Evolutionary conservation across 2,797 vertebrate species (phyloP).

Genomic region (Odontamblyopus rebecca): DNA sequence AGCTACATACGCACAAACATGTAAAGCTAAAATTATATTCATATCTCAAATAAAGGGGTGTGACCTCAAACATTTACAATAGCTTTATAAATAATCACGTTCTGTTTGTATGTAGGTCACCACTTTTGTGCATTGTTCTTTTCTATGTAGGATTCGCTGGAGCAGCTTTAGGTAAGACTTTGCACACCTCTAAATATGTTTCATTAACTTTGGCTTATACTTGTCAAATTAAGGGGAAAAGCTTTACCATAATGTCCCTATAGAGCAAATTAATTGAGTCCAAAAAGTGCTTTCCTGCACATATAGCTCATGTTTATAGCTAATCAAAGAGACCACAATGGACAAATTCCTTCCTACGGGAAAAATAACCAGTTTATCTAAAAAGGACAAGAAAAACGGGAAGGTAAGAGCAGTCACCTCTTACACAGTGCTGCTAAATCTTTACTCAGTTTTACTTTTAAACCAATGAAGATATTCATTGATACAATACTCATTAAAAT

Average conservation of each 20-base stretch:
- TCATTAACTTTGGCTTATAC: no score
- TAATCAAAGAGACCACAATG: no score
- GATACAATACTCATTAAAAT: no score
- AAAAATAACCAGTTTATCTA: no score
- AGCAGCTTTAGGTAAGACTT: neutral
- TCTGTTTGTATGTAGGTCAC: neutral
- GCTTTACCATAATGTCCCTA: neutral
- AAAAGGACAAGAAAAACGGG: no score
- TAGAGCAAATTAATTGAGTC: neutral
- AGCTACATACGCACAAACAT: neutral
- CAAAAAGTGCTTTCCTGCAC: neutral
- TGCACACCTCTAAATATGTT: neutral
- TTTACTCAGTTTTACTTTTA: no score
- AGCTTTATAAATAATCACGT: slow-evolving; percentile 3
- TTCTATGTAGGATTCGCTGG: neutral
- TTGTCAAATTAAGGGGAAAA: no score
- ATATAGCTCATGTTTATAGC: no score
- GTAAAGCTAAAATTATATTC: neutral
- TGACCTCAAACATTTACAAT: slow-evolving; percentile 1
- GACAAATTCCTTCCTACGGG: no score
- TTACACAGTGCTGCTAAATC: no score
- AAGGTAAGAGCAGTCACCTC: no score
- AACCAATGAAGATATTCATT: no score
- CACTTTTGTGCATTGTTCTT: neutral
- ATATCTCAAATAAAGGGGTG: slow-evolving; percentile 8